These are phyloP conservation scores for Mongoloraphidia duomilia DNA, from an alignment of 2,888 invertebrate genomes.

Conservation along the genomic window DNA sequence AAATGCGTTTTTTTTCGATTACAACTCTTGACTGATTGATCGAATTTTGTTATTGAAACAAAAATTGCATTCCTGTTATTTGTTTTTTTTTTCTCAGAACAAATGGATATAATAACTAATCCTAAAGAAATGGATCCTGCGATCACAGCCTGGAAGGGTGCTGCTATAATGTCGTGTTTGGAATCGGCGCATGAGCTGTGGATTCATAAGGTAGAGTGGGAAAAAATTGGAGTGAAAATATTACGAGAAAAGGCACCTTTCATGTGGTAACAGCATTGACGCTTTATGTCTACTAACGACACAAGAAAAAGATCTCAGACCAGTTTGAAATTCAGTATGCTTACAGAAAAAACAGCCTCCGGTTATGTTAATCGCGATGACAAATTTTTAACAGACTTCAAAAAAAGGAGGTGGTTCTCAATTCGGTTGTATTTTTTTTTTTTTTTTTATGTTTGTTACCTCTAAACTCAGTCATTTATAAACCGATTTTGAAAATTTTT, in stretches of 20 bases:
- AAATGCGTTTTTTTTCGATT: slow-evolving; percentile 3
- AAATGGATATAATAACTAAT: slow-evolving; percentile 77
- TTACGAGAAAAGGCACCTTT: slow-evolving; percentile 86
- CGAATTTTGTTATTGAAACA: not conserved
- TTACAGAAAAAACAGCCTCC: too few relatives aligned
- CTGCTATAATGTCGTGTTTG: slow-evolving; percentile 81
- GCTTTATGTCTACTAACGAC: too few relatives aligned
- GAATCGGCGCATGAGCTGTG: slow-evolving; percentile 89
- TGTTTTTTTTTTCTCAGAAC: slow-evolving; percentile 34
- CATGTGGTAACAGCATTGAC: slow-evolving; percentile 46
- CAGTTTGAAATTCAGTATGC: too few relatives aligned
- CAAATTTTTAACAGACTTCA: too few relatives aligned
- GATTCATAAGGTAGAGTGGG: slow-evolving; percentile 79
- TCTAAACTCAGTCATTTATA: too few relatives aligned
- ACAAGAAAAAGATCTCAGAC: too few relatives aligned
- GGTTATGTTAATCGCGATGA: too few relatives aligned
- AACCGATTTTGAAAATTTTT: too few relatives aligned
- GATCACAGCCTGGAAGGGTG: slow-evolving; percentile 88
- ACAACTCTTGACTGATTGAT: not conserved
- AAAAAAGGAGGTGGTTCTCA: too few relatives aligned
- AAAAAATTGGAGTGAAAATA: slow-evolving; percentile 66
- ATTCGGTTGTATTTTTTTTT: too few relatives aligned
- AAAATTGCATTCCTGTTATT: too few relatives aligned
- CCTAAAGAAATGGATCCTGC: slow-evolving; percentile 87
- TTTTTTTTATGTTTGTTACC: too few relatives aligned